Evolutionary conservation across 2,888 invertebrate genomes (phyloP), one percentile per base, ranked within the genome.

Genomic region (Blomia tropicalis): DNA sequence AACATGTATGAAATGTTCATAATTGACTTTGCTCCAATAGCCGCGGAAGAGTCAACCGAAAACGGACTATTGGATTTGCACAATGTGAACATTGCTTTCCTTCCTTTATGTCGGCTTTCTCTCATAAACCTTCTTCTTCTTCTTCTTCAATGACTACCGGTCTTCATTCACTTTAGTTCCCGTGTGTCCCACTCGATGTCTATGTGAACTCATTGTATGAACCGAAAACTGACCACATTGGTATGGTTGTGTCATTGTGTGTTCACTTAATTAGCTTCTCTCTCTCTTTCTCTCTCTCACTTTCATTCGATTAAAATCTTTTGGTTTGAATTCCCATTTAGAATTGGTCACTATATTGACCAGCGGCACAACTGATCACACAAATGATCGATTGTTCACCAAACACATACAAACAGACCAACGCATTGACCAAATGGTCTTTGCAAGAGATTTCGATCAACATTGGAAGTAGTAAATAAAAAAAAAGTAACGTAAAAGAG

Each of bases 131-230:
- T 7, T n/a, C 51, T 47, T 7, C 36, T 47, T 7, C n/a, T 22
- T 7, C 51, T 47, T 47, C 7, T 14, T n/a, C n/a, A 47, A 47
- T 47, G 51, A 47, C 51, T 47, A 47, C 51, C 51, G 51, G 51
- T 7, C 27, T 47, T 27, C n/a, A 47, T 47, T 47, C 51, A 47
- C n/a, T n/a, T 27, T 27, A n/a, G 7, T 47, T 47, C 51, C 51
- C n/a, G 51, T 47, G 51, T 14, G 51, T 27, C n/a, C 51, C 7
- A 47, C n/a, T 47, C 51, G 17, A 36, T 36, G 17, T 7, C 36
- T 36, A 36, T 36, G 7, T 17, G 36, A 17, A 36, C 36, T 36
- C 36, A 36, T 7, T 36, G 36, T n/a, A 41, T 41, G 41, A 14
- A 41, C 41, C 41, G n/a, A 41, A 41, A 47, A n/a, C 51, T 25